Base-by-base conservation (phyloP, 2,888 invertebrate species). In the Cryptocephalus moraei region DNA sequence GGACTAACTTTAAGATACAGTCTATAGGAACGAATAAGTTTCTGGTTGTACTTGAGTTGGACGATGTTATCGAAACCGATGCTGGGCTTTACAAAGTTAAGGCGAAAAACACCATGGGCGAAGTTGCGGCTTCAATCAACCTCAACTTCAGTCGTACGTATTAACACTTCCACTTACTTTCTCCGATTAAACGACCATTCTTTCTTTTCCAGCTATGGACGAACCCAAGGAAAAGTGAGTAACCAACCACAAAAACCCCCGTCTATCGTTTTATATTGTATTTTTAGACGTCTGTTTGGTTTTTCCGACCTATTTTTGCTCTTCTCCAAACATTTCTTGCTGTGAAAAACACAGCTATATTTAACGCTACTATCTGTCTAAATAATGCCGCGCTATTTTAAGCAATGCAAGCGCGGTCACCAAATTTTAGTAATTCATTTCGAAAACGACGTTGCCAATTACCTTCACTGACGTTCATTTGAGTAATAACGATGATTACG, bases 131-230 rank as follows among this genome's bases (percentile, higher is more conserved):
- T 62, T 93, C 93, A 67, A 92, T 94, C 73, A 94, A 93, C 71
- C 84, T 96, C 73, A 95, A 95, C 79, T 93, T 95, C 73, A 92
- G 91, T 77, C 94, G 95, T 95, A 76, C 91, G 92, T 90, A 68
- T 41, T n/a, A 41, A 32, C 41, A 33, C 9, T 4, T 9, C 8
- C n/a, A 9, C 11, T 9, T 36, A 33, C 10, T 9, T 13, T 38
- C 8, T 22, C 8, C 11, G 8, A 39, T 14, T 33, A 14, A 22
- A 13, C 11, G 9, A 22, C 49, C 52, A 50, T 50, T 46, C 49
- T 34, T 43, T 43, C 14, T 43, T 10, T 43, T 86, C 73, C 82
- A 92, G 92, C 92, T 73, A 89, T 90, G 77, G 92, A 92, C 76
- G 91, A 91, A 78, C 91, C 91, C 65, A 86, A 87, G 78, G 91